phyloP scores from a whole-genome alignment of 2,888 invertebrate genomes.

The Drepana falcataria region DNA sequence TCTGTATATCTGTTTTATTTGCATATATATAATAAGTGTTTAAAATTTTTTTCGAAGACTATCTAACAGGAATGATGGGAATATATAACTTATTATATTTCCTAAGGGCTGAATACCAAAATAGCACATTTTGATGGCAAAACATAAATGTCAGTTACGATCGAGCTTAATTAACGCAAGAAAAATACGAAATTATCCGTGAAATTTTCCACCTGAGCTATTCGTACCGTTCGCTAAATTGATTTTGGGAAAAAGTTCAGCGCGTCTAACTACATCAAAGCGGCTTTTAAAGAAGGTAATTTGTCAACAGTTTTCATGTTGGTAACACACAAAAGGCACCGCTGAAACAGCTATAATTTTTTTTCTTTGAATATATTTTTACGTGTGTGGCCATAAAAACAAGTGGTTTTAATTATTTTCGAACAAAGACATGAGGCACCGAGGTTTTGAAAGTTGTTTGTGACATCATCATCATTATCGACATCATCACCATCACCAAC shows the following conservation, averaged over 20 bases:
- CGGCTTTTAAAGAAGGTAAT: conserved; percentile 43
- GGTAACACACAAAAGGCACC: conserved; percentile 26
- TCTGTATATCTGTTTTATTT: too few species aligned
- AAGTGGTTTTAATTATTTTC: not conserved
- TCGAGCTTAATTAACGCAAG: not conserved
- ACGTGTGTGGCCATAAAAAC: not conserved
- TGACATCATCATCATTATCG: too few species aligned
- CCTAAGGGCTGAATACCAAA: not conserved
- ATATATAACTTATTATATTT: too few species aligned
- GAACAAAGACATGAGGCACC: not conserved
- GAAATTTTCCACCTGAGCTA: not conserved
- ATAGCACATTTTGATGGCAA: not conserved
- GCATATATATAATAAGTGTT: too few species aligned
- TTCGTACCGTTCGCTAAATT: conserved; percentile 16
- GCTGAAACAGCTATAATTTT: conserved; percentile 36
- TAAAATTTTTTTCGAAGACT: too few species aligned
- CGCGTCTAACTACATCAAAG: conserved; percentile 49
- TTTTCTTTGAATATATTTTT: conserved; percentile 32
- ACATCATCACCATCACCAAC: too few species aligned
- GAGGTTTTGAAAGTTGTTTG: not conserved
- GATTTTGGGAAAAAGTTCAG: conserved; percentile 25
- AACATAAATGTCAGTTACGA: not conserved
- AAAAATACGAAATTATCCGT: not conserved
- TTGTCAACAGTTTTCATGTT: conserved; percentile 46
- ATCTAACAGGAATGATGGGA: too few species aligned